Evolutionary conservation across 37 sponge, comb jelly and placozoan species (phyloP), one percentile per base, ranked within the genome.

Genomic region (Chondrosia reniformis): DNA sequence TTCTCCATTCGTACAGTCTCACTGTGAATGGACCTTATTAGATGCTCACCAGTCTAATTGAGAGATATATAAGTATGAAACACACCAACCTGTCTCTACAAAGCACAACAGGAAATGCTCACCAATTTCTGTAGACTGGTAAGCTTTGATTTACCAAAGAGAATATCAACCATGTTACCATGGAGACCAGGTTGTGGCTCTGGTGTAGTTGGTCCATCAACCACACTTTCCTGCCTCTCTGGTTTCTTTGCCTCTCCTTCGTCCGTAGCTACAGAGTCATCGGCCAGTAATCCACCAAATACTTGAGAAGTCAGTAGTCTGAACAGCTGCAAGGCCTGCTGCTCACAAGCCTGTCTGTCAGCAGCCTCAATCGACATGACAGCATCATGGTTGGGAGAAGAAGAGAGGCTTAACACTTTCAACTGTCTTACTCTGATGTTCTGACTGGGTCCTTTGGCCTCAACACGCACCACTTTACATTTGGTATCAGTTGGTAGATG

Each of bases 261-360:
- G 56, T 82, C 88, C 66, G 79, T 75, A 1, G 64, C 86, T 54
- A 56, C 72, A 7, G 63, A 37, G 71, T 83, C 76, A 22, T 61
- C 45, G 13, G 64, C 32, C 76, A 92, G 55, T 54, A 92, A 74
- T 38, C 89, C 79, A 25, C 93, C 93, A 82, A 92, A 92, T 44
- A 90, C 92, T 83, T 95, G 92, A 46, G 96, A 95, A 6, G 96
- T 95, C 37, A 95, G 83, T 24, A 86, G 84, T 38, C 96, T 71
- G 85, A 95, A 95, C 33, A 95, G 84, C 54, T 89, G 81, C 63
- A 95, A 86, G 30, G 96, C 88, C 67, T 88, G 87, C 2, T 45
- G 80, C 58, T 95, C 89, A 71, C 96, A 95, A 39, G 79, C 74
- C 75, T 86, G 76, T 84, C 81, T 86, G 76, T 91, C 89, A 33